Conservation (phyloP, 2,888 invertebrate species). For the Lithophane ornitopus region DNA sequence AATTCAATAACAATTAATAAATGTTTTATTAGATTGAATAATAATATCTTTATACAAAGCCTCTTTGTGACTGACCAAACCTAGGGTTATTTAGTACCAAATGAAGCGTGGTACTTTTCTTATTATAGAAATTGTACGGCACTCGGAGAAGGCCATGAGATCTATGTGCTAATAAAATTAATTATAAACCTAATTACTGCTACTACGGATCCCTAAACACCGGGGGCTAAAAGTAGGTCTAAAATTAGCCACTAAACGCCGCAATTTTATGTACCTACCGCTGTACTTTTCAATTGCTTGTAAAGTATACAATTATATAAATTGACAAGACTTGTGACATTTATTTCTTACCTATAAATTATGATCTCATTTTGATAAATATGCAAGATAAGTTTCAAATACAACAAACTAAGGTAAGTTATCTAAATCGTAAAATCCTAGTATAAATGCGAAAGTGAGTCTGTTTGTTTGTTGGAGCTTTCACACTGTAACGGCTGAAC, state of each 20-base stretch:
- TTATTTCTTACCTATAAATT: conserved; percentile 30
- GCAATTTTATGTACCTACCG: conserved; percentile 36
- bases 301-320: conserved; percentile 30
- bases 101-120: neutral
- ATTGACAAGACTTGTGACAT: conserved; percentile 40
- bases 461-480: too few relatives aligned
- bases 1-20: too few relatives aligned
- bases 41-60: too few relatives aligned
- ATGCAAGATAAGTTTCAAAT: neutral
- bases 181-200: neutral
- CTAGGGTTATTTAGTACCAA: neutral
- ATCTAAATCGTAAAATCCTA: too few relatives aligned
- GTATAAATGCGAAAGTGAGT: too few relatives aligned
- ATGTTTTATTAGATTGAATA: too few relatives aligned
- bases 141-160: too few relatives aligned
- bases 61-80: too few relatives aligned
- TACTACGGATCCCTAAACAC: conserved; percentile 27
- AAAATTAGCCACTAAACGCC: conserved; percentile 44
- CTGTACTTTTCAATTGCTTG: conserved; percentile 42
- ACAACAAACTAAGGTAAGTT: too few relatives aligned
- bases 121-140: neutral
- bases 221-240: conserved; percentile 37
- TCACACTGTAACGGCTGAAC: too few relatives aligned
- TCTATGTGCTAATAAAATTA: neutral
- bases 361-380: conserved; percentile 17